phyloP scores from a whole-genome alignment of 1,140 invertebrate species.

The Papilio glaucus region DNA sequence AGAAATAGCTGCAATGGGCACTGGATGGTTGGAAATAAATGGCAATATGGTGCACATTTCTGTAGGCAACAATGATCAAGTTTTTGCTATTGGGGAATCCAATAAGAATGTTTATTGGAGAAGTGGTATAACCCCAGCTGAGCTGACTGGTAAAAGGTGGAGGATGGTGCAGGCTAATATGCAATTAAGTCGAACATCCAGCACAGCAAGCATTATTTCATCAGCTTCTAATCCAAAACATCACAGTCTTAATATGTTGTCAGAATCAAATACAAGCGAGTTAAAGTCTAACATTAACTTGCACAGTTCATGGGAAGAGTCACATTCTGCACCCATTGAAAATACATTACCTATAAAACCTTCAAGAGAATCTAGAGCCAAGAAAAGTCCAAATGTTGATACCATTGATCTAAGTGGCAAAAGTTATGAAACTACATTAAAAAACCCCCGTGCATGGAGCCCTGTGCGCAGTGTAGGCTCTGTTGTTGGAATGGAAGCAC shows the following conservation, averaged over 20 bases:
- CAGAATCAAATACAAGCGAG: constrained; percentile 66
- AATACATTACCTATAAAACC: constrained; percentile 79
- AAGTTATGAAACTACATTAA: constrained; percentile 86
- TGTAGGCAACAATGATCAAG: constrained; percentile 94
- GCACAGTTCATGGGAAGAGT: constrained; percentile 81
- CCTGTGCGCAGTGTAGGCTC: constrained; percentile 92
- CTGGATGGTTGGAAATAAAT: constrained; percentile 93
- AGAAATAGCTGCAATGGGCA: constrained; percentile 89
- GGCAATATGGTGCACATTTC: constrained; percentile 92
- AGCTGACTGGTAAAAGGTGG: constrained; percentile 95
- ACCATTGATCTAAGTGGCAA: constrained; percentile 85
- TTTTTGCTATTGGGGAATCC: constrained; percentile 84
- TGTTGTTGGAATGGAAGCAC: constrained; percentile 90
- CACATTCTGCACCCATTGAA: constrained; percentile 81
- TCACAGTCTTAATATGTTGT: constrained; percentile 76
- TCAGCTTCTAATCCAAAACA: constrained; percentile 77
- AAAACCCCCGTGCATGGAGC: constrained; percentile 92
- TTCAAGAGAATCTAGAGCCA: constrained; percentile 66
- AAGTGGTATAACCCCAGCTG: constrained; percentile 89
- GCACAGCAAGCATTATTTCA: constrained; percentile 85
- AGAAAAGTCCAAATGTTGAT: constrained; percentile 70
- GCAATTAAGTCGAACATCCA: constrained; percentile 91
- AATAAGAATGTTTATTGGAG: constrained; percentile 92
- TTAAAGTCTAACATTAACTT: constrained; percentile 73
- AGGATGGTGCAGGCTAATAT: constrained; percentile 89